Conservation (phyloP, 2,113 vertebrate species). For the Petrocephalus microphthalmus region DNA sequence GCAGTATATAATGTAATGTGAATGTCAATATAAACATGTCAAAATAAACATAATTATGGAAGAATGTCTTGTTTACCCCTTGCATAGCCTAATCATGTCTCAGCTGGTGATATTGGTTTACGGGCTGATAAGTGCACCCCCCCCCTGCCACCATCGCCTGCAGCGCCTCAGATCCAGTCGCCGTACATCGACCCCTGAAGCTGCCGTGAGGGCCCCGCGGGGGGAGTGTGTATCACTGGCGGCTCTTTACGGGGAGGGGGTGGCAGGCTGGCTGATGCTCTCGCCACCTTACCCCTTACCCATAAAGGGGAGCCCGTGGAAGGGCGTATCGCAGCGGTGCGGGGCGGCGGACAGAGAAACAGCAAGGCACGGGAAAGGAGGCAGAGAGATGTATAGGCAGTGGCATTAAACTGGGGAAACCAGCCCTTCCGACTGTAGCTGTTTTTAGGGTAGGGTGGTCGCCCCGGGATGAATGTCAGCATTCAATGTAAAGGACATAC, state of each 20-base stretch:
- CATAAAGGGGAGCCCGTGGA: not conserved
- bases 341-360: not conserved
- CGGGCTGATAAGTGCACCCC: not conserved
- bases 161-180: not conserved
- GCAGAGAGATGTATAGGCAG: not conserved
- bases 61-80: not conserved
- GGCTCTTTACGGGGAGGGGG: not conserved
- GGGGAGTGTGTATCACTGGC: not conserved
- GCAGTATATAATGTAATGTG: not conserved
- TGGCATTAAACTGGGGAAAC: not conserved
- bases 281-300: not conserved
- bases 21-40: not conserved
- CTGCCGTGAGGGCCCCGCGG: not conserved
- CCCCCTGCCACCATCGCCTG: not conserved
- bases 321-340: not conserved
- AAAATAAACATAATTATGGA: not conserved
- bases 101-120: not conserved
- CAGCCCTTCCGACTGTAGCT: not conserved
- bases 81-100: not conserved
- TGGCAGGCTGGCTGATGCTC: not conserved
- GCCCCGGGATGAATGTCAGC: not conserved
- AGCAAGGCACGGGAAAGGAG: not conserved
- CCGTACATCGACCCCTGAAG: not conserved
- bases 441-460: not conserved
- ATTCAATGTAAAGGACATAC: not conserved